These are phyloP conservation scores for Apteryx owenii DNA, from an alignment of 2,113 vertebrate species.

Conservation along the genomic window DNA sequence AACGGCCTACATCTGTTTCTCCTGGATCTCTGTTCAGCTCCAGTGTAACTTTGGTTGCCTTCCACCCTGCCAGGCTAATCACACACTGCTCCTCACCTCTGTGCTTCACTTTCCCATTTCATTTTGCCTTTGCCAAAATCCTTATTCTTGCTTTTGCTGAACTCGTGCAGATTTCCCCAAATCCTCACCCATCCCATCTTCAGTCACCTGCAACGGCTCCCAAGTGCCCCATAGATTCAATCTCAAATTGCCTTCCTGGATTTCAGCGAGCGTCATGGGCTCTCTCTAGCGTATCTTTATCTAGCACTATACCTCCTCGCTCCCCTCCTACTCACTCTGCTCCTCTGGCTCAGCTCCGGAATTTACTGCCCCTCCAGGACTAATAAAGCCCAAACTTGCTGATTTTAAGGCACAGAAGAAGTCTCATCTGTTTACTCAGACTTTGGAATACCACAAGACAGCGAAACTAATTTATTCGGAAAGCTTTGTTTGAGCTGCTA, in stretches of 20 bases:
- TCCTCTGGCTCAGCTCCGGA: neutral
- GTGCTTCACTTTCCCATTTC: neutral
- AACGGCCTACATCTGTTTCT: neutral
- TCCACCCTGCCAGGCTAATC: neutral
- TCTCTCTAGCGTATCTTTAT: neutral
- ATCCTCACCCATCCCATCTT: neutral
- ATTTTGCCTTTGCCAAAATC: neutral
- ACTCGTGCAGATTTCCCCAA: neutral
- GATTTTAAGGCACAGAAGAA: constrained; percentile 29
- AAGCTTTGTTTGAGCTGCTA: neutral
- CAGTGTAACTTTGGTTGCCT: neutral
- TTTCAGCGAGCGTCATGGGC: neutral
- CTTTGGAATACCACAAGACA: neutral
- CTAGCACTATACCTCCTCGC: neutral
- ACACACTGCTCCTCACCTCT: neutral
- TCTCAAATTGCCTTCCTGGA: neutral
- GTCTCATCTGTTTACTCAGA: constrained; percentile 56
- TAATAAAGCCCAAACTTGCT: constrained; percentile 49
- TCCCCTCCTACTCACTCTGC: neutral
- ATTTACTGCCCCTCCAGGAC: constrained; percentile 39
- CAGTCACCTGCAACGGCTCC: constrained; percentile 8
- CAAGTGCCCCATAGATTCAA: neutral
- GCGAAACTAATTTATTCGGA: neutral
- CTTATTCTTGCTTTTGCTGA: neutral
- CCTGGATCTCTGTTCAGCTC: fast-evolving